Evolutionary conservation across 2,113 vertebrate species (phyloP), one percentile per base, ranked within the genome.

Genomic region (Todiramphus saurophagus): DNA sequence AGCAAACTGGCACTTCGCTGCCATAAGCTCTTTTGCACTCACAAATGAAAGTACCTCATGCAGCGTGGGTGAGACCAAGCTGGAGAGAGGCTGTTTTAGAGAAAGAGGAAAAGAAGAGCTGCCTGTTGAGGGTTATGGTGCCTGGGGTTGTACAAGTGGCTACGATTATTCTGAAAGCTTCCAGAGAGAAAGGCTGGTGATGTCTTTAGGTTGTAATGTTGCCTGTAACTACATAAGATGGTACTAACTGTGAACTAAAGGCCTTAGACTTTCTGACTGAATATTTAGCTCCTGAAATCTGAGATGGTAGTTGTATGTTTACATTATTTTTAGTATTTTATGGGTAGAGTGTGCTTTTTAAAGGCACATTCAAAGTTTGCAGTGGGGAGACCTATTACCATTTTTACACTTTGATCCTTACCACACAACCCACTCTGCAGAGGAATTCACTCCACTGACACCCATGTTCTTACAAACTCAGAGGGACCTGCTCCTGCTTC

Each of bases 151-250:
- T 70, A n/a, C 3, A 3, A 27, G 21, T 53, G 41, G 13, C 39
- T 79, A 21, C 43, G 18, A 76, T 83, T 69, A 18, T 33, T 9
- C 16, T 53, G 31, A 35, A 73, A 69, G 24, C 27, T 66, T 72
- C 33, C 55, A 66, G 33, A 41, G 56, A 33, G 23, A 87, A 77
- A 62, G 35, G 14, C 10, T 0, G 0, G 12, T 82, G 69, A 76
- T 82, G 81, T 79, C 75, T 84, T 6, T 21, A 24, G 35, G 66
- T 66, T 78, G 9, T 67, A 41, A 16, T 2, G 2, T 75, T 75
- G 15, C 25, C 43, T 60, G 0, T 55, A 75, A 44, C 10, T 50
- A 16, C 16, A 3, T 39, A 59, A 33, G 5, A 1, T 14, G 17
- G 11, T 37, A 27, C 11, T 23, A n/a, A 27, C 33, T 70, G 5